Evolutionary conservation across 2,113 vertebrate genomes (phyloP), one percentile per base, ranked within the genome.

Genomic region (Mohoua ochrocephala): DNA sequence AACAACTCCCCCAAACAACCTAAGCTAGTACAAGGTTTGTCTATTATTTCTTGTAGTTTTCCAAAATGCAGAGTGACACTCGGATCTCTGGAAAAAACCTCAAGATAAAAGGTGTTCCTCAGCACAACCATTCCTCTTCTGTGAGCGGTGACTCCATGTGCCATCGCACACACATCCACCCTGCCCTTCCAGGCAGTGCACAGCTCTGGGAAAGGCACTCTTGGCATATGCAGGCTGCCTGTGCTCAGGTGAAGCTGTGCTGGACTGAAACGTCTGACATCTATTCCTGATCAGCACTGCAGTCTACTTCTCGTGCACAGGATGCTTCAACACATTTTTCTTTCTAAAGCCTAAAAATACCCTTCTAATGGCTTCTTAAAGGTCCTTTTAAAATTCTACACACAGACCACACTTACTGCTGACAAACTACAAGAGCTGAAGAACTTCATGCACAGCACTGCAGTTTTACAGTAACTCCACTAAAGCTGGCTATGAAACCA

Each of bases 81-180:
- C 47, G 57, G 30, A 27, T 61, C 20, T 41, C 8, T 37, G 26
- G 35, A 3, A 42, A 54, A 83, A 57, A 9, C 0, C 20, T n/a
- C 26, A 19, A 73, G 20, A 15, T 16, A 6, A 1, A 53, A 47
- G 30, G 45, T 15, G 30, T 31, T 70, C 13, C n/a, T 21, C 50
- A 47, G n/a, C 50, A 74, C 18, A 69, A 77, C 17, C 44, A 35
- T 7, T 59, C 10, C 13, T 77, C 10, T 59, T 16, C 24, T 12
- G 13, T 8, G 33, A 41, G 35, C 2, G 0, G 33, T 28, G 50
- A 17, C 19, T 28, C 9, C 1, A 21, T 3, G 41, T 44, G 42
- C 65, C 39, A 14, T 8, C 11, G 70, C 47, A 41, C 3, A 4
- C 4, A 2, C 9, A 33, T 30, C 17, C 3, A 10, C 18, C 37